phyloP scores from a whole-genome alignment of 2,888 invertebrate species.

The Heliconius hortense region DNA sequence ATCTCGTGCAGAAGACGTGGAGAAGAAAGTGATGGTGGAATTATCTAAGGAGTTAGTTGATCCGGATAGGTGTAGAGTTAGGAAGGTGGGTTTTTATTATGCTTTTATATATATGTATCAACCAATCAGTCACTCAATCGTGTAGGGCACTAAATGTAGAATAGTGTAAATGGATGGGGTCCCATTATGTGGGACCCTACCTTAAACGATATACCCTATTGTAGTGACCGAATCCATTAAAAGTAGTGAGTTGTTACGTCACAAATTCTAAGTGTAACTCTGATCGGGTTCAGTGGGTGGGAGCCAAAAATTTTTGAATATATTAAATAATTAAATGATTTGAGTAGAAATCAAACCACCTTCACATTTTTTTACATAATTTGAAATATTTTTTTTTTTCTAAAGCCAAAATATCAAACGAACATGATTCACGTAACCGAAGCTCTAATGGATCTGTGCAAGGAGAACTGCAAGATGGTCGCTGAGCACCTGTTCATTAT shows the following conservation, averaged over 20 bases:
- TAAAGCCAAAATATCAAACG: slow-evolving; percentile 81
- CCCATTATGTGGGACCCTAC: too few relatives aligned
- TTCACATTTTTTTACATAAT: too few relatives aligned
- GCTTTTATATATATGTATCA: not conserved
- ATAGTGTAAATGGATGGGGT: too few relatives aligned
- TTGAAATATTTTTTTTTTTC: slow-evolving; percentile 22
- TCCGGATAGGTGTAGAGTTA: slow-evolving; percentile 82
- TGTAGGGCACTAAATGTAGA: too few relatives aligned
- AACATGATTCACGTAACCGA: slow-evolving; percentile 81
- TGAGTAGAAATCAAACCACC: too few relatives aligned
- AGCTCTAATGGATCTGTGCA: slow-evolving; percentile 77
- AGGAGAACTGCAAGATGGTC: slow-evolving; percentile 60
- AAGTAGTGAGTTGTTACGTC: too few relatives aligned
- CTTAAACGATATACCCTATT: too few relatives aligned
- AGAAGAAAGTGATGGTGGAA: slow-evolving; percentile 72
- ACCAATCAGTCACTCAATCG: not conserved
- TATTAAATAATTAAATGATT: too few relatives aligned
- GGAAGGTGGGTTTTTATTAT: slow-evolving; percentile 67
- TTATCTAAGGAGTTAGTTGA: slow-evolving; percentile 83
- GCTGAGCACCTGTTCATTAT: slow-evolving; percentile 68
- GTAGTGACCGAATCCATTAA: too few relatives aligned
- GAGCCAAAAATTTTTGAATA: too few relatives aligned
- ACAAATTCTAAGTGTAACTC: too few relatives aligned
- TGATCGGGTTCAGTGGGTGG: too few relatives aligned
- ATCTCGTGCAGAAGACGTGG: slow-evolving; percentile 65